Percentiles rank a stretch among this genome's conserved stretches.
Conservation (phyloP, 2,888 invertebrate genomes). For the Caradrina clavipalpis region DNA sequence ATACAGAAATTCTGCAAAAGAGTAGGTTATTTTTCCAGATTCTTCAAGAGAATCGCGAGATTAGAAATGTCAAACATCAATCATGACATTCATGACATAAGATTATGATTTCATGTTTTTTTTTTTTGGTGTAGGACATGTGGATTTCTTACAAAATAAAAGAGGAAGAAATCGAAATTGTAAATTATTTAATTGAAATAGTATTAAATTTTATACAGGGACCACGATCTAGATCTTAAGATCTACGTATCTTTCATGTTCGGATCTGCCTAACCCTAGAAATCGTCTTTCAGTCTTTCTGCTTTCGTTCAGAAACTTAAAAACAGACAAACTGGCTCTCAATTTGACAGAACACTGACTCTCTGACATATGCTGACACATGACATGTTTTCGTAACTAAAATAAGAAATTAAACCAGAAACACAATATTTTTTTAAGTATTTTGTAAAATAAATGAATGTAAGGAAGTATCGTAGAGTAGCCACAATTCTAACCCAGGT, state of each 20-base stretch:
- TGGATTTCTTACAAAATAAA: too few species aligned
- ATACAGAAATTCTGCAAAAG: slow-evolving; percentile 52
- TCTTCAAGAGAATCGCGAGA: slow-evolving; percentile 73
- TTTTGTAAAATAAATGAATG: slow-evolving; percentile 41
- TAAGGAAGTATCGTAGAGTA: slow-evolving; percentile 41
- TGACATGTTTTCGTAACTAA: not conserved
- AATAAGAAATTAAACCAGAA: not conserved
- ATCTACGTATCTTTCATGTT: too few species aligned
- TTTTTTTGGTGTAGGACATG: too few species aligned
- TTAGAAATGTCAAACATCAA: slow-evolving; percentile 33
- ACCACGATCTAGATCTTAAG: too few species aligned
- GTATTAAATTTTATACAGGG: too few species aligned
- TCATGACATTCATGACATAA: slow-evolving; percentile 8
- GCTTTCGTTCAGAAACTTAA: slow-evolving; percentile 9
- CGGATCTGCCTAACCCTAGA: too few species aligned
- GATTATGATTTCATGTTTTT: not conserved
- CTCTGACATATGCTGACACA: not conserved
- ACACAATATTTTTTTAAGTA: not conserved
- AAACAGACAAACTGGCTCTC: too few species aligned
- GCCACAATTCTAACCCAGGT: slow-evolving; percentile 48
- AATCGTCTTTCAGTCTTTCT: too few species aligned
- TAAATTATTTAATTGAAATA: too few species aligned
- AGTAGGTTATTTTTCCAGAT: slow-evolving; percentile 87
- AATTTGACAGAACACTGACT: too few species aligned
- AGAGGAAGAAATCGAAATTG: too few species aligned